Conservation (phyloP, 2,113 vertebrate genomes). For the Cyprinodon brontotheroides region DNA sequence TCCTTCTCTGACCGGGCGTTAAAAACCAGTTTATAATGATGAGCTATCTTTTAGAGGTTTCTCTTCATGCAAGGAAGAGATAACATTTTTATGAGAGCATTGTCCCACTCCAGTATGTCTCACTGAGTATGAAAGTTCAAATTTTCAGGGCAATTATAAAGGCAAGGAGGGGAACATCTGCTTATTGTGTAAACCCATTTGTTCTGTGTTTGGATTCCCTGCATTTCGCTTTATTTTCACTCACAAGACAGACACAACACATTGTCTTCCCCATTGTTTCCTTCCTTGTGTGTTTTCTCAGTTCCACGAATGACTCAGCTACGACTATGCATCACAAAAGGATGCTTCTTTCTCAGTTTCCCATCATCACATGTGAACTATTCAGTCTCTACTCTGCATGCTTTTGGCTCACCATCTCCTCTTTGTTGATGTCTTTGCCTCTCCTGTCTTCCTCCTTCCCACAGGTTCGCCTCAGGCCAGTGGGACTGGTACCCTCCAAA, state of each 20-base stretch:
- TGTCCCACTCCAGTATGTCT: constrained; percentile 17
- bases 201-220: constrained; percentile 42
- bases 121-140: constrained; percentile 10
- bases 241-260: constrained; percentile 40
- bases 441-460: constrained; percentile 5
- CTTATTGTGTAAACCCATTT: constrained; percentile 50
- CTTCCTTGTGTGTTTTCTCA: constrained; percentile 24
- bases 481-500: constrained; percentile 94
- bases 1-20: constrained; percentile 28
- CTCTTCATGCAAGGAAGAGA: constrained; percentile 47
- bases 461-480: constrained; percentile 90
- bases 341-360: neutral
- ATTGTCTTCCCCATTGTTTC: constrained; percentile 24
- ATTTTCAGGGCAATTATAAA: constrained; percentile 26
- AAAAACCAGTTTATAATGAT: constrained; percentile 35
- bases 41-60: constrained; percentile 30
- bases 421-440: constrained; percentile 38
- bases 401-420: constrained; percentile 52
- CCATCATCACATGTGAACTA: constrained; percentile 14
- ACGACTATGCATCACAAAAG: constrained; percentile 4
- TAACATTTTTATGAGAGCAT: constrained; percentile 40
- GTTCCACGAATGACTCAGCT: constrained; percentile 22
- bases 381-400: constrained; percentile 21
- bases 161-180: constrained; percentile 42
- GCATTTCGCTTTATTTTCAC: constrained; percentile 36